Conservation (phyloP, 1,140 invertebrate genomes). For the Trichogramma pretiosum region DNA sequence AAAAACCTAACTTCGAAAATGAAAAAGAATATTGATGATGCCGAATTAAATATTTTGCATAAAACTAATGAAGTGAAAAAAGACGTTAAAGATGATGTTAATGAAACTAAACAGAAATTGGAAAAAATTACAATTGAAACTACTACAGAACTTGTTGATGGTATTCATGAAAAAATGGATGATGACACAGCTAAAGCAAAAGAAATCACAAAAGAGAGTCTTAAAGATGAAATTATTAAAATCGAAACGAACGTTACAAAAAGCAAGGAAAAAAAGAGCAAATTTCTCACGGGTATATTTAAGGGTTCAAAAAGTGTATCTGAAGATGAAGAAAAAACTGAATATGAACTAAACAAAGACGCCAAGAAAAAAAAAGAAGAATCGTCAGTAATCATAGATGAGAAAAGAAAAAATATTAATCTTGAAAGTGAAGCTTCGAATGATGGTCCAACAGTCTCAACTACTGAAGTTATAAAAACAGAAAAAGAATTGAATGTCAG, state of each 20-base stretch:
- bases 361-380: constrained; percentile 14
- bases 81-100: constrained; percentile 22
- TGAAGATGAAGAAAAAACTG: constrained; percentile 13
- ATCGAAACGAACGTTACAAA: constrained; percentile 13
- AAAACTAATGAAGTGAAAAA: constrained; percentile 22
- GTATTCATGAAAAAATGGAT: background rate
- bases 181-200: constrained; percentile 14
- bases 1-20: constrained; percentile 5
- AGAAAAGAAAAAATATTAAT: too few relatives aligned
- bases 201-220: background rate
- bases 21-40: background rate
- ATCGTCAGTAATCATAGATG: too few relatives aligned
- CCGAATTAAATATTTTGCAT: too few relatives aligned
- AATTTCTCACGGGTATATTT: constrained; percentile 24
- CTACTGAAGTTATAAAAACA: too few relatives aligned
- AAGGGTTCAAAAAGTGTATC: constrained; percentile 21
- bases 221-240: background rate
- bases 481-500: too few relatives aligned
- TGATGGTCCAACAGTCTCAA: too few relatives aligned
- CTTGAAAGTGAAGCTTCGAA: too few relatives aligned
- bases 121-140: constrained; percentile 7
- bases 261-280: constrained; percentile 19
- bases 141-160: constrained; percentile 11
- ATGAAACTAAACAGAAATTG: constrained; percentile 11
- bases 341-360: constrained; percentile 12